Evolutionary conservation across 2,113 vertebrate genomes (phyloP), one percentile per base, ranked within the genome.

Genomic region (Perca flavescens): DNA sequence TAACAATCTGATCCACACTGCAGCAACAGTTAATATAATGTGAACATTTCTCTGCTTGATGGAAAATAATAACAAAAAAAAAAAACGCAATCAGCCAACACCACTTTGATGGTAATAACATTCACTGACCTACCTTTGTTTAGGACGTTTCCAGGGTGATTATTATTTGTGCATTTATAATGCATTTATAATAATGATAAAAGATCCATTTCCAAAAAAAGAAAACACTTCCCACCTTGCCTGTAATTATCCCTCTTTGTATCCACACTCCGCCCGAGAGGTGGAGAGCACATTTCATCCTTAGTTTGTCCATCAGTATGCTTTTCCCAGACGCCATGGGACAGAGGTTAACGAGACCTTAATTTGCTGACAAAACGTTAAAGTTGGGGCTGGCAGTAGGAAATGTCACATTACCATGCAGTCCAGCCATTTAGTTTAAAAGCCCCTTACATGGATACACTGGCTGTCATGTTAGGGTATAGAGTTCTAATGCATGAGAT

Each of bases 371-470:
- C 74, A 84, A 85, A 93, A 90, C 88, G 83, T 88, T 76, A 85
- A 84, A 81, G 69, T 73, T 62, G 81, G 54, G 82, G 80, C 69
- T 49, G 70, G 69, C 77, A 50, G 58, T 4, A 54, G 77, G 61
- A 94, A 95, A 94, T 94, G 93, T 93, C 91, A 94, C 89, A 94
- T 92, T 93, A 91, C 81, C 87, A 94, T 91, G 87, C 74, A 85
- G 80, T 90, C 50, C 73, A 74, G 82, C 64, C 72, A 80, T 90
- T 90, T 74, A 77, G 69, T 88, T 84, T 76, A 83, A 87, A 83
- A 50, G 71, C 57, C 76, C 76, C 82, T 82, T 83, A 62, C 40
- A 43, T 43, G 9, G 40, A 78, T 58, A 53, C 46, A 21, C 19
- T 57, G 34, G 65, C 65, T 77, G 72, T 72, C 79, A 79, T 83